Evolutionary conservation across 1,140 invertebrate genomes (phyloP).

Genomic region (Popillia japonica): DNA sequence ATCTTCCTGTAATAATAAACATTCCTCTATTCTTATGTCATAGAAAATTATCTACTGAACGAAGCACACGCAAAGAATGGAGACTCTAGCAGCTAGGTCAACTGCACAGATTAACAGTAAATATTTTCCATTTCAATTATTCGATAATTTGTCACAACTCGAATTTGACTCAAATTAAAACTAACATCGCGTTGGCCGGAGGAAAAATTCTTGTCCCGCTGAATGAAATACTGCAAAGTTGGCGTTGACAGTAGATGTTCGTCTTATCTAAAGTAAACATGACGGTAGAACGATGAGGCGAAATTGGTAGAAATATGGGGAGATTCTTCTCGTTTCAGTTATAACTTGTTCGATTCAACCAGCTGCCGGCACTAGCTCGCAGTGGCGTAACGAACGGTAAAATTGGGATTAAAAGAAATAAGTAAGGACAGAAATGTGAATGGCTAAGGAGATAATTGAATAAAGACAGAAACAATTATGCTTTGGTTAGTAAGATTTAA

Average conservation of each 20-base stretch:
- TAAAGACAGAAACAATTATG: too few relatives aligned
- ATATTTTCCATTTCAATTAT: slow-evolving; percentile 20
- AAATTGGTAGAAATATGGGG: background rate
- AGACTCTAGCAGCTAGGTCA: background rate
- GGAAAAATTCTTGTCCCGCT: background rate
- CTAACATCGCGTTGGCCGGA: background rate
- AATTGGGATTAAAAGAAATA: too few relatives aligned
- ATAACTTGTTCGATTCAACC: background rate
- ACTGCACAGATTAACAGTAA: background rate
- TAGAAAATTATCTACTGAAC: too few relatives aligned
- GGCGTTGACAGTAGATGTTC: slow-evolving; percentile 28
- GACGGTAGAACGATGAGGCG: background rate
- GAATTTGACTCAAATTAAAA: background rate
- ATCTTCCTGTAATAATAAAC: too few relatives aligned
- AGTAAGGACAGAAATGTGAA: too few relatives aligned
- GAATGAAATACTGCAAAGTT: slow-evolving; percentile 15
- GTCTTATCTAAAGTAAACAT: slow-evolving; percentile 23
- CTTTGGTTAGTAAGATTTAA: too few relatives aligned
- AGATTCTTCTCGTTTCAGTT: slow-evolving; percentile 4
- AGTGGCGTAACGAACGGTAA: background rate
- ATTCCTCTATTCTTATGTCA: too few relatives aligned
- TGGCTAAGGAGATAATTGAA: too few relatives aligned
- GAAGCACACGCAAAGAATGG: too few relatives aligned
- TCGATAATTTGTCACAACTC: background rate
- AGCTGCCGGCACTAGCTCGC: background rate